Base-by-base conservation (phyloP, 1,140 invertebrate species). In the Adoxophyes honmai region DNA sequence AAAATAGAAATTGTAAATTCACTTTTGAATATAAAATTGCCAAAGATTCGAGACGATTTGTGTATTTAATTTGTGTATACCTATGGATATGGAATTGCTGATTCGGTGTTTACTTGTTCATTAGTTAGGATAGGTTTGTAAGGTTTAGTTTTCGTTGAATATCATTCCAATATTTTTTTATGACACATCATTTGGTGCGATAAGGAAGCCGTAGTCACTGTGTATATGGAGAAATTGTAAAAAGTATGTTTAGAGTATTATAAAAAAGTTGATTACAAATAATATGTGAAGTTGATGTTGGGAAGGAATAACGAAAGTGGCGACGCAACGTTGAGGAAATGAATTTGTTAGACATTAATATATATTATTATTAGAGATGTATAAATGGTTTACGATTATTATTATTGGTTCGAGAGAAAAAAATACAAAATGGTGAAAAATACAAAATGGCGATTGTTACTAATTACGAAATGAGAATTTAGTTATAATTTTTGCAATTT, bases 401-500 rank as follows among this genome's bases (percentile, higher is more conserved):
- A 71, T 77, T 79, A 88, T 85, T 85, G 81, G 75, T 88, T 85
- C 61, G 75, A 85, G 78, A 85, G 79, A 77, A 83, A 75, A n/a
- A 70, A 82, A 71, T 79, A 73, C 71, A 62, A 62, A 72, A 73
- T 70, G 71, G 67, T 65, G 66, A 57, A 70, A 75, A 76, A 71
- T 67, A 78, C 70, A 75, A 84, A 79, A 75, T 75, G 79, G 76
- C 81, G 80, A 81, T 86, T 88, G 82, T 88, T 88, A 88, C 78
- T 88, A 86, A 83, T 84, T 80, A 84, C 81, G 81, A 83, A 85
- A 88, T 86, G 82, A 86, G 81, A 88, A 86, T 86, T 86, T 86
- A 88, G 85, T 86, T 85, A 85, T 88, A 88, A 88, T 86, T 88
- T 48, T 88, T 88, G 85, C 83, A 88, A 81, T 86, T 88, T 88